Percentiles rank a stretch among this genome's conserved stretches.
phyloP scores from a whole-genome alignment of 1,140 invertebrate genomes.

The Rhynchophorus ferrugineus region DNA sequence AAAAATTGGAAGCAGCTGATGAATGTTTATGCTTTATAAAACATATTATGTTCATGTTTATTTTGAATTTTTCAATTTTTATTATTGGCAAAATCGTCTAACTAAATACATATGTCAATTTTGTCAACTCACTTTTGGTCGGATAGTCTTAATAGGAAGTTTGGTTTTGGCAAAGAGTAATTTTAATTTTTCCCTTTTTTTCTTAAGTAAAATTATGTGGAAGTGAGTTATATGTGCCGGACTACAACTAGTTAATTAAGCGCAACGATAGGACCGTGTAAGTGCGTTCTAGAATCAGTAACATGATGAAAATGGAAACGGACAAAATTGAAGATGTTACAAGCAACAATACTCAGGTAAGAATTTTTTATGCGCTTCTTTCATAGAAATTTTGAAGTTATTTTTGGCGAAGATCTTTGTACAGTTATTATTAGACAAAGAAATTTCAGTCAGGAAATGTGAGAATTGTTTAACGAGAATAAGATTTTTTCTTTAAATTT shows the following conservation, averaged over 20 bases:
- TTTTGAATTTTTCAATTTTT: no score
- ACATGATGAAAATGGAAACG: constrained; percentile 57
- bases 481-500: constrained; percentile 18
- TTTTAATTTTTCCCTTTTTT: constrained; percentile 11
- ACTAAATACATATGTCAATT: no score
- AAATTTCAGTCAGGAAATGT: no score
- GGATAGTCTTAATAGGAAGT: constrained; percentile 3
- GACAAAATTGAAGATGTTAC: constrained; percentile 56
- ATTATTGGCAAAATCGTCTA: no score
- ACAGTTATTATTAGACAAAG: no score
- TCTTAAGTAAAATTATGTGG: constrained; percentile 20
- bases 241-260: constrained; percentile 4
- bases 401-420: background rate
- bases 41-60: no score
- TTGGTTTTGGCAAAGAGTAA: constrained; percentile 16
- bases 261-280: no score
- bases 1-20: no score
- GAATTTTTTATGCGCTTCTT: constrained; percentile 7
- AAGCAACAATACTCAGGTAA: constrained; percentile 50
- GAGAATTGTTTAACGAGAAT: constrained; percentile 11
- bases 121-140: no score
- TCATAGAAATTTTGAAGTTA: background rate
- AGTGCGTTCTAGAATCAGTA: no score
- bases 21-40: no score
- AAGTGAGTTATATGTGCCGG: constrained; percentile 20